Conservation (phyloP, 2,888 invertebrate species). For the Meiosimyza platycephala region DNA sequence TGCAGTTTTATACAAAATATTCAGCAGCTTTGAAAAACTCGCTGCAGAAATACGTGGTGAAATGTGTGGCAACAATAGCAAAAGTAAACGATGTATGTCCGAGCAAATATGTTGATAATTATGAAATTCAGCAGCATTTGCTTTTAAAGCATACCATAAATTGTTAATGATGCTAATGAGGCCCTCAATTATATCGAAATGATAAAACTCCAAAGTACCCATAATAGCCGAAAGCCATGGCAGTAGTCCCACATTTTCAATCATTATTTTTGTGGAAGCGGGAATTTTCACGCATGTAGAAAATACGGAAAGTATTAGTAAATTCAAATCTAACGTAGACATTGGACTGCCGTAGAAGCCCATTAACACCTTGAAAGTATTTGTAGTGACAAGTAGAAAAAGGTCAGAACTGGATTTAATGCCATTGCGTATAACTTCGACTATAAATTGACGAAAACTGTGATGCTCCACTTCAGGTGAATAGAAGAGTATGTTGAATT, state of each 20-base stretch:
- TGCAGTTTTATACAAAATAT: slow-evolving; percentile 60
- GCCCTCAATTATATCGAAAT: slow-evolving; percentile 66
- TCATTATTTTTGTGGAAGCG: slow-evolving; percentile 74
- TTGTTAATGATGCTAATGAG: slow-evolving; percentile 63
- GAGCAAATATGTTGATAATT: slow-evolving; percentile 56
- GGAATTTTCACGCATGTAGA: slow-evolving; percentile 74
- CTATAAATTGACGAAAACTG: slow-evolving; percentile 80
- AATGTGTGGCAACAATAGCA: slow-evolving; percentile 57
- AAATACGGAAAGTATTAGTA: slow-evolving; percentile 76
- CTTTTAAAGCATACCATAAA: slow-evolving; percentile 62
- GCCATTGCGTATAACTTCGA: slow-evolving; percentile 81
- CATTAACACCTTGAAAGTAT: slow-evolving; percentile 82
- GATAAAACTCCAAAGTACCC: slow-evolving; percentile 61
- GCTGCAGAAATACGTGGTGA: slow-evolving; percentile 60
- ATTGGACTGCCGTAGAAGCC: slow-evolving; percentile 76
- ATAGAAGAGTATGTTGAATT: slow-evolving; percentile 86
- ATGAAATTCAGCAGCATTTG: slow-evolving; percentile 54
- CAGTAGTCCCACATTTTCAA: slow-evolving; percentile 77
- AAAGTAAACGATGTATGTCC: slow-evolving; percentile 55
- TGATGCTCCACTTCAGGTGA: slow-evolving; percentile 78
- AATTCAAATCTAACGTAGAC: slow-evolving; percentile 73
- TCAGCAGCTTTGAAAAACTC: slow-evolving; percentile 58
- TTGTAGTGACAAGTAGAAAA: slow-evolving; percentile 77
- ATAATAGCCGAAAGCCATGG: slow-evolving; percentile 74
- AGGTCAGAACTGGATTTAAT: slow-evolving; percentile 81